These are phyloP conservation scores for Pipra filicauda DNA, from an alignment of 2,113 vertebrate species.

Conservation along the genomic window DNA sequence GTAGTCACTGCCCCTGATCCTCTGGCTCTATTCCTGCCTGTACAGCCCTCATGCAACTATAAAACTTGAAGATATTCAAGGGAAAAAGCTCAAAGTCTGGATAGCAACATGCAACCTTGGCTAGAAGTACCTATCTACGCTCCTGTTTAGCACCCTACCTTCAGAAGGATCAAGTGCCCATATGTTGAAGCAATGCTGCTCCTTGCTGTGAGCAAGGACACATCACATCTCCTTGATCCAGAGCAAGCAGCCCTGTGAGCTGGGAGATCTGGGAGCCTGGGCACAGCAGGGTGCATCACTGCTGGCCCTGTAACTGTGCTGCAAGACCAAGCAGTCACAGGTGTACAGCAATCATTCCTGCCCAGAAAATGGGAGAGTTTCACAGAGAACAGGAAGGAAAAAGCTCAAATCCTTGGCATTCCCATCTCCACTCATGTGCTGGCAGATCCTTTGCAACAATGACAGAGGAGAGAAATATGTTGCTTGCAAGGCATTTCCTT, in stretches of 20 bases:
- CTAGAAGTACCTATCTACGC: not conserved
- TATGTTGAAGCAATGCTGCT: not conserved
- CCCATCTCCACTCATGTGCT: not conserved
- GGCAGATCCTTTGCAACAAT: not conserved
- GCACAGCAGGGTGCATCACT: fast-evolving
- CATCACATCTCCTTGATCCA: not conserved
- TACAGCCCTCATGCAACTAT: not conserved
- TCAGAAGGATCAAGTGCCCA: not conserved
- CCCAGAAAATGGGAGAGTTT: not conserved
- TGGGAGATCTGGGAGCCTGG: not conserved
- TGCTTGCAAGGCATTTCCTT: not conserved
- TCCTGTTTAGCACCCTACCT: not conserved
- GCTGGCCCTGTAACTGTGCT: not conserved
- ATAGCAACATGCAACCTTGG: not conserved
- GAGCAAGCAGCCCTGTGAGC: fast-evolving
- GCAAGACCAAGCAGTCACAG: not conserved
- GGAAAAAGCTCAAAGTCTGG: not conserved
- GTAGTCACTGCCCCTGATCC: not conserved
- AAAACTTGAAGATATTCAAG: not conserved
- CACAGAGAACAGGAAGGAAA: not conserved
- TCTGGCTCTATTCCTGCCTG: not conserved
- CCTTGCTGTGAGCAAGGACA: not conserved
- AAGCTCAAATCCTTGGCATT: not conserved
- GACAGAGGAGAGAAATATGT: not conserved
- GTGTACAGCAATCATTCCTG: not conserved